Evolutionary conservation across 2,113 vertebrate genomes (phyloP).

Genomic region (Centropristis striata): DNA sequence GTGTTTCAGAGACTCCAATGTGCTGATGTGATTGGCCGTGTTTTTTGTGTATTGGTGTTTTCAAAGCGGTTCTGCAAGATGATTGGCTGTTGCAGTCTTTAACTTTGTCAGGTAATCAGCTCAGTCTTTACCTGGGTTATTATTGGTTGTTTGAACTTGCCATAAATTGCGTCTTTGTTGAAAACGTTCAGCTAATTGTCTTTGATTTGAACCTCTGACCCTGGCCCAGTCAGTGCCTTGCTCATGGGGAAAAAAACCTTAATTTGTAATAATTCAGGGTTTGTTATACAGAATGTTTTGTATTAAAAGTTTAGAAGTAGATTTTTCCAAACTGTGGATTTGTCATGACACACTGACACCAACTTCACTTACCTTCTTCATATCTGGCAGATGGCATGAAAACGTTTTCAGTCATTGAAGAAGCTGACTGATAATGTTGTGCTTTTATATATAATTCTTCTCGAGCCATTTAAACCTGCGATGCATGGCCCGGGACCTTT

Average conservation of each 20-base stretch:
- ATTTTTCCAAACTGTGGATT: no score
- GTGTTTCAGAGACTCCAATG: conserved; percentile 25
- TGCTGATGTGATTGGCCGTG: conserved; percentile 1
- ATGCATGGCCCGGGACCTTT: no score
- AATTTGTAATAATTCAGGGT: no score
- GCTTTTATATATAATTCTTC: no score
- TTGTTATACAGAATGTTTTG: no score
- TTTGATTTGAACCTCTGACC: not conserved
- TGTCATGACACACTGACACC: no score
- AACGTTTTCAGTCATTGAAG: not conserved
- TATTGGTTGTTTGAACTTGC: conserved; percentile 1
- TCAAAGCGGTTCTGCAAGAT: not conserved
- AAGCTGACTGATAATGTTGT: not conserved
- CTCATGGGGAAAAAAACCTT: not conserved
- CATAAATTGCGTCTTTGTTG: not conserved
- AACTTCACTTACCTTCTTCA: no score
- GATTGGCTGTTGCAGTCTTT: conserved; percentile 34
- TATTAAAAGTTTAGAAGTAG: no score
- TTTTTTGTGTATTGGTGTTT: conserved; percentile 12
- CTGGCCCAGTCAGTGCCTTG: not conserved
- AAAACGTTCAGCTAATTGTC: not conserved
- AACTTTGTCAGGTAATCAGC: not conserved
- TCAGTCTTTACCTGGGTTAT: not conserved
- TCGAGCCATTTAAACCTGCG: no score
- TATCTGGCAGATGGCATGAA: conserved; percentile 15